Conservation (phyloP, 1,140 invertebrate genomes). For the Microplitis demolitor region DNA sequence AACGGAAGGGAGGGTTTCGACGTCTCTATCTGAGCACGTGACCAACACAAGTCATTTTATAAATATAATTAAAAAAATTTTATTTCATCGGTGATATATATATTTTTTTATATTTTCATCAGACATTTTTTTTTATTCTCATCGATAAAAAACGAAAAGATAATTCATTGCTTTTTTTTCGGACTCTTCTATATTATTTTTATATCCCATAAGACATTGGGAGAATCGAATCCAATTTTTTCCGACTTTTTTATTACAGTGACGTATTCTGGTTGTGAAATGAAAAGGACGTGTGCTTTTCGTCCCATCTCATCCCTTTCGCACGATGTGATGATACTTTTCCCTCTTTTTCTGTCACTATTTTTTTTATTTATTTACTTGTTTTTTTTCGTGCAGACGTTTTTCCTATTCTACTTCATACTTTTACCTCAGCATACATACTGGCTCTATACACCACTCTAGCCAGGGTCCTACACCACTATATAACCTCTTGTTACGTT, state of each 20-base stretch:
- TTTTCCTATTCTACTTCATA: background rate
- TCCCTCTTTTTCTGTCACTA: background rate
- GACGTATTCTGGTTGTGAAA: background rate
- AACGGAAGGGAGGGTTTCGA: background rate
- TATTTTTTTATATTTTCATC: too few relatives aligned
- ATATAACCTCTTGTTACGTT: conserved; percentile 22
- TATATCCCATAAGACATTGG: background rate
- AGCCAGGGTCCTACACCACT: conserved; percentile 6
- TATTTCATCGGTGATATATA: background rate
- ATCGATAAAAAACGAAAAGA: too few relatives aligned
- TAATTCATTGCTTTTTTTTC: too few relatives aligned
- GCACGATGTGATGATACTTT: background rate
- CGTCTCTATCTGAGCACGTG: background rate
- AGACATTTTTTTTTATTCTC: too few relatives aligned
- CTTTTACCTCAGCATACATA: background rate
- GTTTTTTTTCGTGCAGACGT: conserved; percentile 9
- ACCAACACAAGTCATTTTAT: too few relatives aligned
- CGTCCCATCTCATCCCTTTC: background rate
- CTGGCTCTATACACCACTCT: background rate
- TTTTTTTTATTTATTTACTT: background rate
- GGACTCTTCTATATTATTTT: background rate
- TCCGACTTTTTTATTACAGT: background rate
- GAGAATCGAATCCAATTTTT: conserved; percentile 1
- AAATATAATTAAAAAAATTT: background rate
- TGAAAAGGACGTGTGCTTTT: background rate